Evolutionary conservation across 2,113 vertebrate species (phyloP).

Genomic region (Phrynocephalus versicolor): DNA sequence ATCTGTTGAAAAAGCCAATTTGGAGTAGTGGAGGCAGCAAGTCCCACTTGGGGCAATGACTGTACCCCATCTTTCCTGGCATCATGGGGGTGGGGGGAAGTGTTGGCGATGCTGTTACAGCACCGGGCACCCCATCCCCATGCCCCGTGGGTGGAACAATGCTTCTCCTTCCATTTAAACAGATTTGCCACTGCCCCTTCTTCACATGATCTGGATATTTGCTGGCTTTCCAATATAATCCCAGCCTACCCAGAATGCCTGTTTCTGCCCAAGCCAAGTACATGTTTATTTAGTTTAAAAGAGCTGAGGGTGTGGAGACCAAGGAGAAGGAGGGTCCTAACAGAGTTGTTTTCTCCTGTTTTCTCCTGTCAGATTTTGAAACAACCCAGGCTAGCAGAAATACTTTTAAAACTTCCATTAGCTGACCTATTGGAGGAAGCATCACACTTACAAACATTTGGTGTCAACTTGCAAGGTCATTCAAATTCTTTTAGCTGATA

Average conservation of each 20-base stretch:
- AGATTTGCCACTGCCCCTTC: too few relatives aligned
- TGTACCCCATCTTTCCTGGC: too few relatives aligned
- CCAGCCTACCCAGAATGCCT: background rate
- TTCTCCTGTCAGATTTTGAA: background rate
- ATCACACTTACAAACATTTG: background rate
- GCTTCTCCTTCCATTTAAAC: too few relatives aligned
- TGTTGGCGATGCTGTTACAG: too few relatives aligned
- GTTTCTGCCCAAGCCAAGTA: background rate
- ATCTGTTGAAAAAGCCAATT: too few relatives aligned
- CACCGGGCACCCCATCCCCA: too few relatives aligned
- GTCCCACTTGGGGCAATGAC: too few relatives aligned
- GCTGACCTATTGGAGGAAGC: background rate
- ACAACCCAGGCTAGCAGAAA: background rate
- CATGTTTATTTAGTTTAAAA: background rate
- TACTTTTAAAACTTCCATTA: conserved; percentile 15
- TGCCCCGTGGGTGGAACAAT: too few relatives aligned
- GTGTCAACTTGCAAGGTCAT: conserved; percentile 4
- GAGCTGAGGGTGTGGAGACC: background rate
- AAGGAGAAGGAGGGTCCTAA: background rate
- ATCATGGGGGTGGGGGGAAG: too few relatives aligned
- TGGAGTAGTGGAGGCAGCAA: too few relatives aligned
- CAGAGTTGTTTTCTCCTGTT: background rate
- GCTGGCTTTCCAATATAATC: too few relatives aligned
- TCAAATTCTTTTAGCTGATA: background rate
- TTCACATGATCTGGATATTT: too few relatives aligned